Evolutionary conservation across 2,888 invertebrate genomes (phyloP), one percentile per base, ranked within the genome.

Genomic region (Cistogaster globosa): DNA sequence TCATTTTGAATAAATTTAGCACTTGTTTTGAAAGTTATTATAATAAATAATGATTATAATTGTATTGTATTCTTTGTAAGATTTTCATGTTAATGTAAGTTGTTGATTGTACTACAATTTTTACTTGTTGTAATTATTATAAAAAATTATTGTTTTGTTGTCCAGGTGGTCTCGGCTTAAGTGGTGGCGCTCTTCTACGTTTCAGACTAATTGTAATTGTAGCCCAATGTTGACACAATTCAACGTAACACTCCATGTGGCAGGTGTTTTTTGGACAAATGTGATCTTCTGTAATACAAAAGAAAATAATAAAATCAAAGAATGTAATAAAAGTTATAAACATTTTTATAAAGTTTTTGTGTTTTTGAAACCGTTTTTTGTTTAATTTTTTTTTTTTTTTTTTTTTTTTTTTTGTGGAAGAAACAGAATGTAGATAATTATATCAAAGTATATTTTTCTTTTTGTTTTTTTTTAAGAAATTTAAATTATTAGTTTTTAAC

Each of bases 121-220:
- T 16, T 18, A 51, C 12, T 51, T 7, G 57, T 53, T 42, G 26
- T 22, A 18, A 22, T 67, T 58, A 22, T 36, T 58, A 18, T 12
- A 51, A 38, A 51, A 32, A 58, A 67, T 32, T 78, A 58, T 84
- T 74, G 53, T 55, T 32, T 69, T 60, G 68, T 77, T 32, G 78
- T 89, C 91, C 91, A 82, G 91, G 91, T 87, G 91, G 91, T 88
- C 90, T 88, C 63, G 90, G 90, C 84, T 90, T 91, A 72, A 89
- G 88, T 83, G 90, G 90, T 85, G 90, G 90, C 62, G 88, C 88
- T 88, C 90, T 88, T 88, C 84, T 85, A 71, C 89, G 89, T 88
- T 90, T 89, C 71, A 89, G 87, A 87, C 88, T 88, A 86, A 89
- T 89, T 87, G 88, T 88, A 36, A 77, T 80, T 88, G 89, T 88